A percentile compares a stretch with the other conserved stretches of the same genome.
phyloP scores from a whole-genome alignment of 1,140 invertebrate genomes.

The Drosophila melanica region DNA sequence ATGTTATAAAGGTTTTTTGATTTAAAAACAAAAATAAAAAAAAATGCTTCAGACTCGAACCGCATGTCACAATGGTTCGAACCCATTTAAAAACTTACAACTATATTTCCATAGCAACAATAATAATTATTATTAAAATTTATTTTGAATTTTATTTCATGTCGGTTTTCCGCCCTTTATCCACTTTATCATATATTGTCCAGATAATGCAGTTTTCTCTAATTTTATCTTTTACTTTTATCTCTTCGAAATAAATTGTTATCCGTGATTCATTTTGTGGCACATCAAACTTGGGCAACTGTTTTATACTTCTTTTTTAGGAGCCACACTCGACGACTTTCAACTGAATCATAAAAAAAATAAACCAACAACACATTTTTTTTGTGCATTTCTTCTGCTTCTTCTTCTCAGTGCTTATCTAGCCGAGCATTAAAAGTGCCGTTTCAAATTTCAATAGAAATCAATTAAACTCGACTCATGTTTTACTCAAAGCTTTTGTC shows the following conservation, averaged over 20 bases:
- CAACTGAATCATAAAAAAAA: constrained; percentile 29
- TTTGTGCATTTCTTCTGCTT: constrained; percentile 14
- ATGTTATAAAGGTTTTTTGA: too few species aligned
- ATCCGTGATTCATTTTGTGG: constrained; percentile 1
- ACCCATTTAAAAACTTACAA: too few species aligned
- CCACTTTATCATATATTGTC: constrained; percentile 1
- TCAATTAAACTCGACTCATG: constrained; percentile 68
- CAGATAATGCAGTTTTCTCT: constrained; percentile 1
- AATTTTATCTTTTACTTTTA: neutral
- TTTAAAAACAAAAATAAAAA: too few species aligned
- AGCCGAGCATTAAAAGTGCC: constrained; percentile 61
- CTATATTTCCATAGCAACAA: too few species aligned
- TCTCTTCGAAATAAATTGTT: constrained; percentile 1
- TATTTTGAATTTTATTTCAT: neutral
- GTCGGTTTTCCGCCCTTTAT: neutral
- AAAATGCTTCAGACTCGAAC: too few species aligned
- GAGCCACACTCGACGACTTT: constrained; percentile 1
- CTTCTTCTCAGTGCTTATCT: constrained; percentile 9
- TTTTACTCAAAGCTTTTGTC: constrained; percentile 64
- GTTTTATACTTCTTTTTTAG: constrained; percentile 9
- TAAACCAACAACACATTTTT: neutral
- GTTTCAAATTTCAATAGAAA: constrained; percentile 81
- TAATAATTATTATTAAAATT: too few species aligned
- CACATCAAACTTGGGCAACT: constrained; percentile 3
- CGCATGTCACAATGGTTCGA: too few species aligned